Evolutionary conservation across 2,113 vertebrate species (phyloP).

Genomic region (Dermatemys mawii): DNA sequence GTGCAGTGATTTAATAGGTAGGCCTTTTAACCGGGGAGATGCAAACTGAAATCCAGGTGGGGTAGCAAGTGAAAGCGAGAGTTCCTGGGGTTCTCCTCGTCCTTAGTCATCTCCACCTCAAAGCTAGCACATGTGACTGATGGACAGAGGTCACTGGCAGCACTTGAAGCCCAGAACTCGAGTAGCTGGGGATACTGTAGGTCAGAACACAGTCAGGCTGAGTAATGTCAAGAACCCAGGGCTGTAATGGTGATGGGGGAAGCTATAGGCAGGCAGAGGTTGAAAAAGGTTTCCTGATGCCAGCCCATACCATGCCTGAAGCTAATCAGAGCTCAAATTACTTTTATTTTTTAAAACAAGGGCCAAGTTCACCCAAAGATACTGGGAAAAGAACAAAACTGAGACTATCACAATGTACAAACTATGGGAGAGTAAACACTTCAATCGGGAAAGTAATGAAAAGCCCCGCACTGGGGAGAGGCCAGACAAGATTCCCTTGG

Average conservation of each 20-base stretch:
- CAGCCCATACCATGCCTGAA: slow-evolving; percentile 18
- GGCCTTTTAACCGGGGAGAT: slow-evolving; percentile 13
- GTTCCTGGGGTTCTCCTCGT: background rate
- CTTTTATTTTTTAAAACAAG: slow-evolving; percentile 1
- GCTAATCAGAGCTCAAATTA: background rate
- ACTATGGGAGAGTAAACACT: slow-evolving; percentile 59
- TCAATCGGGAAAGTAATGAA: slow-evolving; percentile 62
- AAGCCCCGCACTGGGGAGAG: slow-evolving; percentile 64
- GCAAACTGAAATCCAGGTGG: background rate
- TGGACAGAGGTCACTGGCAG: background rate
- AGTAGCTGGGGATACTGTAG: background rate
- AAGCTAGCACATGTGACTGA: background rate
- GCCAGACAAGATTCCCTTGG: slow-evolving; percentile 50
- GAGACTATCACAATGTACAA: slow-evolving; percentile 33
- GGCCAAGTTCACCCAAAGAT: slow-evolving; percentile 10
- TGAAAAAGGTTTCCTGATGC: slow-evolving; percentile 30
- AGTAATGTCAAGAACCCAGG: background rate
- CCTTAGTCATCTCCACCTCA: background rate
- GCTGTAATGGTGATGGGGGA: background rate
- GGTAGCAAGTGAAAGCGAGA: background rate
- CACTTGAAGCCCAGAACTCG: background rate
- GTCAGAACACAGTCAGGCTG: background rate
- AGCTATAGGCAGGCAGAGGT: slow-evolving; percentile 1
- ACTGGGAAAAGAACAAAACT: slow-evolving; percentile 46
- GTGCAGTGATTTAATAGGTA: background rate